Evolutionary conservation across 2,113 vertebrate genomes (phyloP).

Genomic region (Pseudolaguvia tuberculata): DNA sequence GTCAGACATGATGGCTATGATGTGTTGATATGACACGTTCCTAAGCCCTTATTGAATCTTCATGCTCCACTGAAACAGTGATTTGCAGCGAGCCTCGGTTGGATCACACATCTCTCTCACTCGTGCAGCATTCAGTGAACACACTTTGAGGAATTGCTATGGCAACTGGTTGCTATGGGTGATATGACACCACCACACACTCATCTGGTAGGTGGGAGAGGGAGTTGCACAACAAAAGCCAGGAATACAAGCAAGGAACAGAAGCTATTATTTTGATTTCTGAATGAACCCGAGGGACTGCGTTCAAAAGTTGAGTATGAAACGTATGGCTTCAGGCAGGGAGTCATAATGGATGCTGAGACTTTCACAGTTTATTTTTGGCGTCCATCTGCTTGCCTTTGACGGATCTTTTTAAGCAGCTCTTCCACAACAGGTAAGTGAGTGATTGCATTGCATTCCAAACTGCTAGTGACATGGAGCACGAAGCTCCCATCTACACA

Average conservation of each 20-base stretch:
- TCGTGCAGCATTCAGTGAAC: conserved; percentile 48
- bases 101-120: conserved; percentile 47
- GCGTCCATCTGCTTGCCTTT: conserved; percentile 44
- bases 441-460: conserved; percentile 33
- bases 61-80: conserved; percentile 44
- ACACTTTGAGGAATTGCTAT: conserved; percentile 69
- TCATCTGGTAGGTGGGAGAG: conserved; percentile 55
- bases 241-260: conserved; percentile 39
- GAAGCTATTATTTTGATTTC: conserved; percentile 38
- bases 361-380: conserved; percentile 34
- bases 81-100: conserved; percentile 42
- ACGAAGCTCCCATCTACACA: conserved; percentile 39
- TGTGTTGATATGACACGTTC: conserved; percentile 44
- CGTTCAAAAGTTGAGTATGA: conserved; percentile 38
- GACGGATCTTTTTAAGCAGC: conserved; percentile 58
- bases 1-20: conserved; percentile 33
- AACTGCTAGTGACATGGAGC: conserved; percentile 28
- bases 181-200: conserved; percentile 67
- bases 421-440: conserved; percentile 67
- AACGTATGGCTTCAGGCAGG: conserved; percentile 28
- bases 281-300: conserved; percentile 28
- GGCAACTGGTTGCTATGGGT: conserved; percentile 77
- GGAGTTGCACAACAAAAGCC: conserved; percentile 52
- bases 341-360: conserved; percentile 27
- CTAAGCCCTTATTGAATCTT: conserved; percentile 47